These are phyloP conservation scores for Phyllotreta striolata DNA, from an alignment of 2,888 invertebrate genomes.

Conservation along the genomic window DNA sequence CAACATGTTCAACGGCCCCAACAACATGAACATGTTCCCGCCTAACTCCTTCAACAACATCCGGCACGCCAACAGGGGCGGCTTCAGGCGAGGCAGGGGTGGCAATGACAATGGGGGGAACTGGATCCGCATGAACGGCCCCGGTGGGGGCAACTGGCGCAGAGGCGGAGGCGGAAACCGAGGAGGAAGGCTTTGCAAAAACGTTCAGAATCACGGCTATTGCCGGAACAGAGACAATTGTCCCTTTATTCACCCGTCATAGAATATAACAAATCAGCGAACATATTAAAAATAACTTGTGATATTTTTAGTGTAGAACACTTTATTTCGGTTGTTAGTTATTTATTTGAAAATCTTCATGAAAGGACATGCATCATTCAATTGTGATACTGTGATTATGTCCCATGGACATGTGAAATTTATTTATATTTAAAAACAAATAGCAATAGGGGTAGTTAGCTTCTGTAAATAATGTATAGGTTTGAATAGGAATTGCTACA, in stretches of 20 bases:
- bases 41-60: constrained; percentile 60
- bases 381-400: constrained; percentile 25
- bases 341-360: constrained; percentile 23
- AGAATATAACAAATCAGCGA: constrained; percentile 8
- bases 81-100: constrained; percentile 46
- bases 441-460: background rate
- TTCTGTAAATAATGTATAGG: constrained; percentile 15
- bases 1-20: constrained; percentile 28
- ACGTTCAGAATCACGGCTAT: constrained; percentile 80
- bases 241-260: constrained; percentile 77
- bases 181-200: constrained; percentile 72
- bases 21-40: constrained; percentile 44
- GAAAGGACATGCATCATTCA: constrained; percentile 15
- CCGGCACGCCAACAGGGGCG: constrained; percentile 47
- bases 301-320: constrained; percentile 42
- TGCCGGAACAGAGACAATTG: constrained; percentile 86
- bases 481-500: constrained; percentile 7
- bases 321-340: constrained; percentile 26
- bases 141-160: constrained; percentile 62
- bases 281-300: constrained; percentile 36
- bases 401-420: constrained; percentile 17
- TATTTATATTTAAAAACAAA: no score
- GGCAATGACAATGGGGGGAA: constrained; percentile 61
- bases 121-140: constrained; percentile 62
- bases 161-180: constrained; percentile 61